Conservation (phyloP, 2,113 vertebrate species). For the Leptobrachium ailaonicum region DNA sequence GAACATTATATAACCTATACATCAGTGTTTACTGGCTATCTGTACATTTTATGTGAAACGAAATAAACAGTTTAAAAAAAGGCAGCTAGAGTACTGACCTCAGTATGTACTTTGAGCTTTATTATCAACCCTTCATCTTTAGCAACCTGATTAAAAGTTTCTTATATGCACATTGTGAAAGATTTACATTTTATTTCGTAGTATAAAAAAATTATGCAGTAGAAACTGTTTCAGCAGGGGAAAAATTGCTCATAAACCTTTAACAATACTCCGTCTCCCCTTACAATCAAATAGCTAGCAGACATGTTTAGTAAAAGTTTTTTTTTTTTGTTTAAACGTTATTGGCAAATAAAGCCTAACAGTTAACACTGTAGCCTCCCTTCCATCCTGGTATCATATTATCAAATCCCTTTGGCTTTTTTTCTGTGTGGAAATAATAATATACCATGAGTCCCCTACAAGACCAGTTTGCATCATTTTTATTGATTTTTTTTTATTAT, state of each 20-base stretch:
- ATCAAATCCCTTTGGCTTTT: slow-evolving; percentile 77
- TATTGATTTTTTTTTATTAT: slow-evolving; percentile 48
- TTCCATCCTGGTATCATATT: slow-evolving; percentile 30
- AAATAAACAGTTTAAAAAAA: slow-evolving; percentile 82
- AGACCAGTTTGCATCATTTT: slow-evolving; percentile 70
- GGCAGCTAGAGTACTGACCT: slow-evolving; percentile 83
- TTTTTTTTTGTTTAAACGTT: not conserved
- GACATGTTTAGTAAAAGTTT: slow-evolving; percentile 60
- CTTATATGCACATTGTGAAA: slow-evolving; percentile 67
- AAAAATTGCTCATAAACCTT: slow-evolving; percentile 38
- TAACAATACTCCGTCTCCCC: slow-evolving; percentile 25
- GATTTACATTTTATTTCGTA: slow-evolving; percentile 63
- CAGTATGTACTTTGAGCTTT: slow-evolving; percentile 69
- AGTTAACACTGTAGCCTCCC: slow-evolving; percentile 21
- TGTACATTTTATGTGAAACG: slow-evolving; percentile 70
- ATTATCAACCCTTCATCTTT: slow-evolving; percentile 64
- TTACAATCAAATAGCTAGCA: slow-evolving; percentile 49
- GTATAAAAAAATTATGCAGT: slow-evolving; percentile 48
- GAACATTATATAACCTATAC: slow-evolving; percentile 64
- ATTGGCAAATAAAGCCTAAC: slow-evolving; percentile 22
- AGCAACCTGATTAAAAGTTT: slow-evolving; percentile 78
- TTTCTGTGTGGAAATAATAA: slow-evolving; percentile 74
- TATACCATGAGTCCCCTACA: slow-evolving; percentile 71
- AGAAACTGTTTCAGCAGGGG: slow-evolving; percentile 45
- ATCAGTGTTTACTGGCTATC: slow-evolving; percentile 66